Base-by-base conservation (phyloP, 2,888 invertebrate genomes). In the Drosophila ezoana region DNA sequence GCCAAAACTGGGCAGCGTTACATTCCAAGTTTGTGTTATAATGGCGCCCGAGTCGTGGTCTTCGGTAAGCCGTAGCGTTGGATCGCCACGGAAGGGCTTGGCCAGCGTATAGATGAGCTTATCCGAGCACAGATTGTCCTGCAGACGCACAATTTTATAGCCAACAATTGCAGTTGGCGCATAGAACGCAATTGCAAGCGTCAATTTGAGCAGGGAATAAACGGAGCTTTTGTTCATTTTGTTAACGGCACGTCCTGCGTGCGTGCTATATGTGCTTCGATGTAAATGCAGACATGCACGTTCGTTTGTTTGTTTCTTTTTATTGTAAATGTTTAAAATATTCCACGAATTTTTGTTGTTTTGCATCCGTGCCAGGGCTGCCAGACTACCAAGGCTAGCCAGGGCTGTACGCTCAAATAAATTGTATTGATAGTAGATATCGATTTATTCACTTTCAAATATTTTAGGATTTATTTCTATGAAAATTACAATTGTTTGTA, bases 1-100 rank as follows among this genome's bases (percentile, higher is more conserved):
- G 4, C 80, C 76, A 1, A 66, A 71, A 1, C 70, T 76, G 38
- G 90, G 88, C 62, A 90, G 47, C 20, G 92, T 90, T 9, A 86
- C 73, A 48, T 92, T 92, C 92, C 92, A 92, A 0, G 79, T 66
- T 60, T 92, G 91, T 4, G 90, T 81, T 20, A 92, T 87, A 38
- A 91, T 88, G 1, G 90, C 90, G 1, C 86, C 92, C 0, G 92
- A 91, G 6, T 92, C 88, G 0, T 84, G 85, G 14, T 90, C 90
- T 16, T 89, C 89, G n/a, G 80, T 89, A 1, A 92, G 76, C 4
- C 83, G 76, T 11, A 92, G 61, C 3, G 79, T 82, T 1, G 91
- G 90, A 51, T 90, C 89, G 3, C 91, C 90, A 0, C 90, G 89
- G 44, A 91, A 91, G 0, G 90, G 79, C 32, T 90, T 87, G n/a